Evolutionary conservation across 2,888 invertebrate species (phyloP), one percentile per base, ranked within the genome.

Genomic region (Altica lythri): DNA sequence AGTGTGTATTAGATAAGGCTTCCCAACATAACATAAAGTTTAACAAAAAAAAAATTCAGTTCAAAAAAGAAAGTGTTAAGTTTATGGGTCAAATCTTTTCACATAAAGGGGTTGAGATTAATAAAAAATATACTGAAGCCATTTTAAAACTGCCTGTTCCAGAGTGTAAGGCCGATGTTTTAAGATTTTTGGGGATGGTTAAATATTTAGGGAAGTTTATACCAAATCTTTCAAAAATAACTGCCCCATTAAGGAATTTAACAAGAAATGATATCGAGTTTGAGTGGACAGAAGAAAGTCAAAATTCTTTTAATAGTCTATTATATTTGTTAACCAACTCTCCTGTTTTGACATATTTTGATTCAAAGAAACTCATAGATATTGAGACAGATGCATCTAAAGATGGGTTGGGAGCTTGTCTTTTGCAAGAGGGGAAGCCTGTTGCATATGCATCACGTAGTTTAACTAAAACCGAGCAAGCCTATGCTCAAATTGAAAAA

Each of bases 121-220:
- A 40, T 37, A 46, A 16, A 34, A 34, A 46, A 40, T 52, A 37
- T 25, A n/a, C 14, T 16, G 18, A 47, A 18, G 35, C 37, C 4
- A 47, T 25, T 47, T 37, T 47, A 6, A 37, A 37, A 8, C 35
- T 37, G 37, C 9, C 60, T 8, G 35, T 19, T 1, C 65, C 61
- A 4, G 2, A 55, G 27, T 43, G 45, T 22, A 60, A 57, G 38
- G 25, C 22, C 9, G 55, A 61, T 37, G 8, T 66, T 2, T 43
- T 59, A 27, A 49, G 64, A 55, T 60, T 61, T 49, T 54, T 62
- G 10, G 62, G 59, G 9, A 59, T 60, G 55, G 58, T 53, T 1
- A 62, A 55, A 29, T 64, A 47, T 55, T 14, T 57, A 30, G 53
- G 55, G 5, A 54, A 54, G 51, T 64, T 61, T 53, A 25, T 63